Percentiles rank a stretch among this genome's conserved stretches.
Evolutionary conservation across 2,888 invertebrate genomes (phyloP).

Genomic region (Girardia tigrina): DNA sequence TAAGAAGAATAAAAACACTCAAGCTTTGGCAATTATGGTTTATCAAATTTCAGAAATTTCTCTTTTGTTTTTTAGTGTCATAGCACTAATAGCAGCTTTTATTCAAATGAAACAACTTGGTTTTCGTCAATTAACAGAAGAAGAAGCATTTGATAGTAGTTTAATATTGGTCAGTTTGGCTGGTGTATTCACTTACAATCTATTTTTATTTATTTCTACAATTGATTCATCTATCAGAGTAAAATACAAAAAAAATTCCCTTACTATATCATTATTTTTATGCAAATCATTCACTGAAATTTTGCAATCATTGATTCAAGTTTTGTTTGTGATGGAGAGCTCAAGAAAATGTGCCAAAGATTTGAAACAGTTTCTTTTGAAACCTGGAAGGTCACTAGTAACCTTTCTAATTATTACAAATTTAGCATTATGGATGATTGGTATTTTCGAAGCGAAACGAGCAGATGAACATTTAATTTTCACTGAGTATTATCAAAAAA

Average conservation of each 20-base stretch:
- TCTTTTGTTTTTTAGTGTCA: background rate
- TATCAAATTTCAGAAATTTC: constrained; percentile 21
- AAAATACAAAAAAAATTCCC: constrained; percentile 6
- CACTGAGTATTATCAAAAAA: constrained; percentile 56
- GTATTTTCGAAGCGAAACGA: constrained; percentile 58
- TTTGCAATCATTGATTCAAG: constrained; percentile 44
- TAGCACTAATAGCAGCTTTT: background rate
- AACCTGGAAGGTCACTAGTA: constrained; percentile 56
- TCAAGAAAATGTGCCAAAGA: constrained; percentile 48
- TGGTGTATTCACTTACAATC: constrained; percentile 63
- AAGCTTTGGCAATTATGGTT: constrained; percentile 14
- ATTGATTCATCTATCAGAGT: constrained; percentile 31
- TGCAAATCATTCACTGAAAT: constrained; percentile 38
- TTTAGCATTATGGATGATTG: constrained; percentile 58
- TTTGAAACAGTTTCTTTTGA: constrained; percentile 42
- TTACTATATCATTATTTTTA: background rate
- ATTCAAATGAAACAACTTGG: background rate
- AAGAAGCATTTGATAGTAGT: constrained; percentile 55
- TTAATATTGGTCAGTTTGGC: constrained; percentile 78
- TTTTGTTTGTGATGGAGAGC: constrained; percentile 28
- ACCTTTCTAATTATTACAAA: constrained; percentile 59
- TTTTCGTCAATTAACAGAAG: constrained; percentile 17
- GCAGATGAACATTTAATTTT: constrained; percentile 56
- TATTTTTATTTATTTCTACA: constrained; percentile 45
- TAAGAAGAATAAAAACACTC: background rate